Base-by-base conservation (phyloP, 2,797 vertebrate genomes). In the Oreonectes daqikongensis region DNA sequence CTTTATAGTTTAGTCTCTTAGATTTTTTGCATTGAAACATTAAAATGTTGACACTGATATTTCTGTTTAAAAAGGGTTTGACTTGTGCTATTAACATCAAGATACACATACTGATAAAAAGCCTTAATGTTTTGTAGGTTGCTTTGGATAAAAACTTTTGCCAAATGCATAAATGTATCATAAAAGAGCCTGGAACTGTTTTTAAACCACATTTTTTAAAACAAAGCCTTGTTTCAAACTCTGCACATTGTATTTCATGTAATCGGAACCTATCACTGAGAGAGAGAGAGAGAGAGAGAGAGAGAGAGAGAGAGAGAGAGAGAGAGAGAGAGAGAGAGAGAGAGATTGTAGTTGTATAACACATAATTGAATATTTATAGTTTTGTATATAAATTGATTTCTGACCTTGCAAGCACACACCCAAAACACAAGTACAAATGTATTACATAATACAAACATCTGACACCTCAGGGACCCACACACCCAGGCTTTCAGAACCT, bases 401-500 rank as follows among this genome's bases (percentile, higher is more conserved):
- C 12, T 55, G 55, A 59, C 26, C 59, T 35, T 12, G 30, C 59
- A 61, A 24, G 28, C 17, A 10, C 24, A 30, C 12, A 30, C 24
- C 14, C 15, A 7, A 57, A 57, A 28, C 53, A 57, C 22, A 3
- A 22, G n/a, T 10, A 55, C 52, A 55, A 55, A 55, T 20, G 11
- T 44, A 4, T 44, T 20, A 10, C 10, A 52, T 10, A 20, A 50
- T 50, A 40, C 42, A 67, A 66, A 26, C 59, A 28, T 61, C 26
- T 32, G 57, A 60, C 57, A 60, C 57, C 57, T 30, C 59, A 35
- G 59, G 32, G 59, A 61, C 59, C 28, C 46, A 26, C 52, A 28
- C 7, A 24, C 38, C 52, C 2, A 30, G 69, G 28, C 42, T 60
- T 28, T 3, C 57, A 59, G 55, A 48, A 60, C 48, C 63, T 70